Percentiles rank a stretch among this genome's conserved stretches.
phyloP scores from a whole-genome alignment of 2,888 invertebrate genomes.

The Merodon equestris region DNA sequence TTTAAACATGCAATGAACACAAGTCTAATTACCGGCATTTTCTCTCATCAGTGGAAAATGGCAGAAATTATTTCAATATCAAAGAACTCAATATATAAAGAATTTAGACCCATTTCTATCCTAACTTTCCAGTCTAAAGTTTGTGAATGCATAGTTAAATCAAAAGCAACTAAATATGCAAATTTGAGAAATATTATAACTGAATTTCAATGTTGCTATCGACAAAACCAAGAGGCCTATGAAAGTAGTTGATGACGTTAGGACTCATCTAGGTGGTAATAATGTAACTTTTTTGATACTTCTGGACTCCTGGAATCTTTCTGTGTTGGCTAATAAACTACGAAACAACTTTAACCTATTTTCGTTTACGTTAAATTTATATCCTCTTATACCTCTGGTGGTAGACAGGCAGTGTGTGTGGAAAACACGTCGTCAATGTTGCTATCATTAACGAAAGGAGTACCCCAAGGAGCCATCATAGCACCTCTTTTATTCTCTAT shows the following conservation, averaged over 20 bases:
- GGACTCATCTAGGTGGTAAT: not conserved
- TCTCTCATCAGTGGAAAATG: not conserved
- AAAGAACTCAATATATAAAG: not conserved
- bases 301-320: too few relatives aligned
- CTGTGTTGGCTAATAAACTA: not conserved
- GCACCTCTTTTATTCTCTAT: not conserved
- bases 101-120: slow-evolving; percentile 7
- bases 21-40: not conserved
- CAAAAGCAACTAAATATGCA: slow-evolving; percentile 7
- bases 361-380: not conserved
- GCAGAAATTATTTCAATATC: slow-evolving; percentile 2
- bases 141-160: slow-evolving; percentile 9
- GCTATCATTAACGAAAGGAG: not conserved
- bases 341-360: not conserved
- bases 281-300: slow-evolving; percentile 6
- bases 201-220: not conserved
- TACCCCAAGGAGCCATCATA: not conserved
- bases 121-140: slow-evolving; percentile 1
- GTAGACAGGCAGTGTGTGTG: not conserved
- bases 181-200: not conserved
- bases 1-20: not conserved
- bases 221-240: not conserved
- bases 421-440: not conserved
- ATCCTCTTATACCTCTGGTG: not conserved
- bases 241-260: slow-evolving; percentile 1